Base-by-base conservation (phyloP, 2,797 vertebrate species). In the Ataeniobius toweri region DNA sequence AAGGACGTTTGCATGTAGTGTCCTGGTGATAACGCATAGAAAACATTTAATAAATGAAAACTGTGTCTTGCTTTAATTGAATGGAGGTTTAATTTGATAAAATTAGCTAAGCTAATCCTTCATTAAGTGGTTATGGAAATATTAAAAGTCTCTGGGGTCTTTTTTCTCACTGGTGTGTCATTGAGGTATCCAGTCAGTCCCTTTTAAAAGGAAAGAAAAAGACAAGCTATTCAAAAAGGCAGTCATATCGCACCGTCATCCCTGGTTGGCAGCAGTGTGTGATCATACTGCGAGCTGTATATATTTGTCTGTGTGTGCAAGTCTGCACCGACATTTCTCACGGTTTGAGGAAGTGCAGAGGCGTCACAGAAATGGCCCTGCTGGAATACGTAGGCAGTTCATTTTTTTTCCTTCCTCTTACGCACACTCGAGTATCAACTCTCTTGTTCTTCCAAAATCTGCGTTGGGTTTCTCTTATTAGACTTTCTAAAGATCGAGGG, bases 271-370 rank as follows among this genome's bases (percentile, higher is more conserved):
- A 39, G 1, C 63, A 71, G 63, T 71, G 71, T 80, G 65, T 76
- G 75, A 80, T 83, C 58, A 74, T 13, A 6, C 71, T 68, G 28
- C 65, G 75, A 74, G 48, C n/a, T 36, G 13, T 63, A 12, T 74
- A 44, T 26, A 68, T 28, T 67, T 46, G 59, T 51, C 36, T 71
- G 65, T 70, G 65, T 69, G 74, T 79, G 71, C 65, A 83, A 72
- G 78, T 7, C 50, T 22, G 73, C 56, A 16, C 82, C 87, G 79
- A 89, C 79, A 71, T 90, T 93, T 93, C 88, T 93, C 92, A 92
- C 82, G 80, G 83, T 88, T 89, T 86, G 82, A 94, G 91, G 90
- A 92, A 94, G 88, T 90, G 89, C 84, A 89, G 91, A 93, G 90
- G 92, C 89, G 87, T 92, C 76, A 55, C 74, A 82, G 80, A 90